Evolutionary conservation across 2,113 vertebrate genomes (phyloP), one percentile per base, ranked within the genome.

Genomic region (Syngnathus floridae): DNA sequence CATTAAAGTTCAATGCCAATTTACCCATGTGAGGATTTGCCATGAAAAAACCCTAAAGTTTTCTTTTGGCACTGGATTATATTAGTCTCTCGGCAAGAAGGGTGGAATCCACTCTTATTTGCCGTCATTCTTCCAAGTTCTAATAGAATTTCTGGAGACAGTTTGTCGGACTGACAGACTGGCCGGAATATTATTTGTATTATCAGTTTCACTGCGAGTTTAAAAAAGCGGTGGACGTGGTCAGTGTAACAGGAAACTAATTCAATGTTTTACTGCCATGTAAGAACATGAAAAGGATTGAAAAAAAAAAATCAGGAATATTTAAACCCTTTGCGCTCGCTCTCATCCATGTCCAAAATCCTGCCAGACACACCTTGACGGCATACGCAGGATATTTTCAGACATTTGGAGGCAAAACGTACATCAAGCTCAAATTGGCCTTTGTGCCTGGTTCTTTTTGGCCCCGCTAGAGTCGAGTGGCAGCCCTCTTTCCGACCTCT

Each of bases 401-500:
- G 52, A 65, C 46, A 21, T 10, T 21, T 66, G 51, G 64, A 64
- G 58, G 37, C n/a, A 55, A 60, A 48, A 5, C 45, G 13, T 59
- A 41, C 31, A n/a, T 5, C 41, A 21, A 37, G 72, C 70, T 76
- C 67, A 73, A 73, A 68, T 71, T 74, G 72, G 67, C 67, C 62
- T 72, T 68, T 66, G 67, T 69, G 26, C 64, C 65, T 70, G 54
- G 64, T 58, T 66, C 84, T 68, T 78, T 36, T 66, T 79, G 77
- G 71, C 69, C 70, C 64, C 46, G 17, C 67, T 68, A 71, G 68
- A 77, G 76, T 62, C 49, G 26, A 56, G 74, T 82, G 80, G 71
- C 64, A 79, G 76, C 71, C 76, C 84, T 81, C 73, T 81, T 43
- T 51, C 66, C 83, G 82, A 86, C 76, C 83, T 81, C 65, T 82